phyloP scores from a whole-genome alignment of 2,888 invertebrate genomes.

The Xylota segnis region DNA sequence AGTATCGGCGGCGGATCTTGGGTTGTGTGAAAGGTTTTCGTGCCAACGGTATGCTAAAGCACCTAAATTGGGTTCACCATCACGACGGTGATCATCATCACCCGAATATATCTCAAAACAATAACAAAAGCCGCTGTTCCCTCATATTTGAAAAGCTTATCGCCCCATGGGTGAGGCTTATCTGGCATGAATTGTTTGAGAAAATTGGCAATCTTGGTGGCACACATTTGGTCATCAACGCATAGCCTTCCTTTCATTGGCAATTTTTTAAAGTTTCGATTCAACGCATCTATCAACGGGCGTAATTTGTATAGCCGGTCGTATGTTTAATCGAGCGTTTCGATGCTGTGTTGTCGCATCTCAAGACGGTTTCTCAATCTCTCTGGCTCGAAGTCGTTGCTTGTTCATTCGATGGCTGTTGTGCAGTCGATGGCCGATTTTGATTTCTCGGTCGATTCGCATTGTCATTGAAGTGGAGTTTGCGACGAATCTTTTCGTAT shows the following conservation, averaged over 20 bases:
- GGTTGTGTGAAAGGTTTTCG: too few relatives aligned
- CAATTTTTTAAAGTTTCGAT: constrained; percentile 12
- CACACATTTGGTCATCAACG: constrained; percentile 27
- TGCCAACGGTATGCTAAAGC: too few relatives aligned
- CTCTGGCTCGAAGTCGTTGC: constrained; percentile 20
- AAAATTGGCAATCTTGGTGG: constrained; percentile 18
- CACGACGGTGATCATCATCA: constrained; percentile 8
- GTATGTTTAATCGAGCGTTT: neutral
- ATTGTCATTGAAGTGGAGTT: constrained; percentile 84
- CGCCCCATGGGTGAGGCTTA: constrained; percentile 21
- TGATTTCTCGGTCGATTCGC: constrained; percentile 22
- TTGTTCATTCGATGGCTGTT: constrained; percentile 26
- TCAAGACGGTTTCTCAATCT: too few relatives aligned
- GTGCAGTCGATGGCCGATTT: constrained; percentile 16
- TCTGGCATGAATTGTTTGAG: constrained; percentile 21
- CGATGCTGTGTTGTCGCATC: too few relatives aligned
- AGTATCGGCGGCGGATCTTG: too few relatives aligned
- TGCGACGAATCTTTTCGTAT: constrained; percentile 60
- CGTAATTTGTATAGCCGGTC: constrained; percentile 8
- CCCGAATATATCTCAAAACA: constrained; percentile 11
- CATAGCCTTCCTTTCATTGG: constrained; percentile 9
- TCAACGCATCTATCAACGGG: constrained; percentile 21
- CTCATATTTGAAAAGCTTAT: constrained; percentile 9
- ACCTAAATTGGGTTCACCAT: constrained; percentile 14
- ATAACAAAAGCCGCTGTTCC: constrained; percentile 20